phyloP scores from a whole-genome alignment of 2,888 invertebrate species.

The Diaperis boleti region DNA sequence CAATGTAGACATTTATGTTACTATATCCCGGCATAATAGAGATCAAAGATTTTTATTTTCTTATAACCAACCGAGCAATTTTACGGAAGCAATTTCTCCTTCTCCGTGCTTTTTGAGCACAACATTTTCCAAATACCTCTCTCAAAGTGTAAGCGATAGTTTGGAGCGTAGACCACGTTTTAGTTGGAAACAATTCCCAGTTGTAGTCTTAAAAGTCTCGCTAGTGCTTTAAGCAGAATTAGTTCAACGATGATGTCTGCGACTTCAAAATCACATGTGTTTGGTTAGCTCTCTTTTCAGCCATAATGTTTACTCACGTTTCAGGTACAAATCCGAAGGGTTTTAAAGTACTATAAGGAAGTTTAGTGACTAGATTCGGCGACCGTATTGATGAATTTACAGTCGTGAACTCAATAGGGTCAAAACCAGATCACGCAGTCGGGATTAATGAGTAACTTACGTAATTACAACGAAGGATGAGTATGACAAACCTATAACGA shows the following conservation, averaged over 20 bases:
- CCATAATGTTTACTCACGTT: conserved; percentile 16
- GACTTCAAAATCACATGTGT: conserved; percentile 29
- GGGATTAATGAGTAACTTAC: conserved; percentile 3
- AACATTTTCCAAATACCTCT: conserved; percentile 33
- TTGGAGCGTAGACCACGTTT: conserved; percentile 30
- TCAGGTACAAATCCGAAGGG: background rate
- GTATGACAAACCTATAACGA: conserved; percentile 15
- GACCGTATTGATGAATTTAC: background rate
- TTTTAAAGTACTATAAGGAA: background rate
- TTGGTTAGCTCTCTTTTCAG: conserved; percentile 19
- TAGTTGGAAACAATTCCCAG: conserved; percentile 38
- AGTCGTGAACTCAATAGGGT: background rate
- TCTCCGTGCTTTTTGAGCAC: background rate
- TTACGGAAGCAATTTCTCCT: conserved; percentile 25
- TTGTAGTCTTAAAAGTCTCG: conserved; percentile 30
- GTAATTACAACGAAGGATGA: conserved; percentile 2
- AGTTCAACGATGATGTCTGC: conserved; percentile 31
- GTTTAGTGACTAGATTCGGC: background rate
- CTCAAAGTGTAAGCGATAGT: conserved; percentile 36
- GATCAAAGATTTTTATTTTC: conserved; percentile 33
- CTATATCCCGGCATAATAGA: conserved; percentile 18
- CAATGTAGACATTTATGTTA: conserved; percentile 14
- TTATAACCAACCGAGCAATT: conserved; percentile 19
- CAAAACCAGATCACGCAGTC: background rate
- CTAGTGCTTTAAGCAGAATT: conserved; percentile 30